Percentiles rank a stretch among this genome's conserved stretches.
Conservation (phyloP, 2,888 invertebrate species). For the Microplitis manilae region DNA sequence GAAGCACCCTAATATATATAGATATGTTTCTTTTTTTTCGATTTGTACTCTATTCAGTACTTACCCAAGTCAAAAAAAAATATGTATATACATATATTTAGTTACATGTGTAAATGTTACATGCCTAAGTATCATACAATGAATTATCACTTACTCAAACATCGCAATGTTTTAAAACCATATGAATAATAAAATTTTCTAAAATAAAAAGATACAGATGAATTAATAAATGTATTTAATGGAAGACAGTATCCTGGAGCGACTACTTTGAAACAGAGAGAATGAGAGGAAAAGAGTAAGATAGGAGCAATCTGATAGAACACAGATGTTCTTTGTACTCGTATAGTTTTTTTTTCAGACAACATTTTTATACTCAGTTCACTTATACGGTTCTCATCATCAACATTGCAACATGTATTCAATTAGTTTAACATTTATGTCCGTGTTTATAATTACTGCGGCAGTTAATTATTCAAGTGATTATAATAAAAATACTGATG, state of each 20-base stretch:
- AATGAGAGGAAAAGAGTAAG: conserved; percentile 4
- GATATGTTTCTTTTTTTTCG: no score
- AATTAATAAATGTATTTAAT: not conserved
- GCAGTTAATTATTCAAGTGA: not conserved
- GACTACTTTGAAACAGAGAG: not conserved
- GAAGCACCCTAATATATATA: no score
- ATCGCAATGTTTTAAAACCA: no score
- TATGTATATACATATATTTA: no score
- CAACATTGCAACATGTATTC: not conserved
- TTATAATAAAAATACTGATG: conserved; percentile 18
- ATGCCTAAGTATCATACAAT: no score
- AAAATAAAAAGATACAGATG: not conserved
- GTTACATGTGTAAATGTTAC: no score
- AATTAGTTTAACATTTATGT: not conserved
- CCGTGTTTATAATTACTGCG: not conserved
- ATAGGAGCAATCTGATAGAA: conserved; percentile 15
- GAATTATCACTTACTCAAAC: no score
- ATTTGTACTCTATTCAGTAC: no score
- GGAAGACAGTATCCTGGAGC: not conserved
- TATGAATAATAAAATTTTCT: not conserved
- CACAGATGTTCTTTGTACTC: conserved; percentile 31
- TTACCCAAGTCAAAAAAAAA: no score
- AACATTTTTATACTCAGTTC: not conserved
- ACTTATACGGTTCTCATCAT: not conserved
- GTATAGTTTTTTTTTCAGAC: not conserved